Base-by-base conservation (phyloP, 2,113 vertebrate species). In the Mustela lutreola region DNA sequence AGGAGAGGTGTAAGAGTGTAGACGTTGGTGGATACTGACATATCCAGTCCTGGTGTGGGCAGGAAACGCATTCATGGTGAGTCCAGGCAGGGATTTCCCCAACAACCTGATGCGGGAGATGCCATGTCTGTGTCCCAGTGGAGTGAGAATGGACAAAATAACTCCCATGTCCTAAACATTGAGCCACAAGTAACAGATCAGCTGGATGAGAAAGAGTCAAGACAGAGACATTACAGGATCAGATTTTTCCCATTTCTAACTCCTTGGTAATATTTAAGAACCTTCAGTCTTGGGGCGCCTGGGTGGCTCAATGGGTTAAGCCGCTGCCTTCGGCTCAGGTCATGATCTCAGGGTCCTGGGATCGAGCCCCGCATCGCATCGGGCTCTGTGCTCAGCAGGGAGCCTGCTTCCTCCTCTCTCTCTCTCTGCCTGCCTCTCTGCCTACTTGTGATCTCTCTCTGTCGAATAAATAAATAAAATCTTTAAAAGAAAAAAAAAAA, bases 251-350 rank as follows among this genome's bases (percentile, higher is more conserved):
- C 33, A 39, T 82, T 75, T 85, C 73, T 82, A n/a, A 33, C 36
- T 65, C 63, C 21, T 93, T 19, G 42, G 48, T 91, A 70, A 93
- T 81, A 94, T 24, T 53, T 39, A 86, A 95, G 56, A 94, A 85
- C 4, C 33, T 97, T 89, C n/a, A 1, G 15, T 80, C 84, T 89
- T 82, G 39, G 39, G 39, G 39, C 39, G 39, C 39, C 3, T 39
- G 39, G 39, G 39, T 39, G 39, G 39, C 39, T 39, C 39, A 39
- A 39, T 39, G 39, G 39, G 39, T 39, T 39, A 39, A 39, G 39
- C 39, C 39, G 39, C 39, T 39, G 39, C 39, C 39, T 39, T 39
- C 4, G 39, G 39, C 39, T 39, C 39, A 39, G 39, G 39, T 39
- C 39, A 39, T 39, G 39, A 39, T 39, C 39, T 39, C 39, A 39